Base-by-base conservation (phyloP, 2,888 invertebrate species). In the Formica aserva region DNA sequence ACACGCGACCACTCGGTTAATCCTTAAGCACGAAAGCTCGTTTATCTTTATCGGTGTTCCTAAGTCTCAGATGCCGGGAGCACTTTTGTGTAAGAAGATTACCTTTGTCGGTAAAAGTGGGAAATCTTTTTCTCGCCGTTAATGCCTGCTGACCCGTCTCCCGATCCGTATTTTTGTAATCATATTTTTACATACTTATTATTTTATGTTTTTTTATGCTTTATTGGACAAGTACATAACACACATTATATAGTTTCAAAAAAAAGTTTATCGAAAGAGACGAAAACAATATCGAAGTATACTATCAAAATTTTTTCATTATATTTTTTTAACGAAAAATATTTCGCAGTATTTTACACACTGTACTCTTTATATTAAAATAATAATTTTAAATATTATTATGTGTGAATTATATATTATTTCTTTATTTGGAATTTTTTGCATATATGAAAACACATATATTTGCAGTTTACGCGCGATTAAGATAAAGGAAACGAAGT, bases 31-130 rank as follows among this genome's bases (percentile, higher is more conserved):
- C 60, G 72, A 78, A 78, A 78, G 72, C 72, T 78, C 78, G 60
- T 78, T 78, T 78, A 78, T 78, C 78, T 78, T 78, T 78, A 78
- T 78, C 72, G 78, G 32, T 78, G 72, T 78, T 78, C 41, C 77
- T 57, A n/a, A 57, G 78, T 29, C 60, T 78, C 18, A 35, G 72
- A 78, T 72, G 45, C 60, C 72, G 60, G 35, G 18, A 18, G 78
- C 72, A 78, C 72, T 78, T 78, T 78, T 78, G 72, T 78, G 32
- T 78, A 78, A 78, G 60, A 71, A 78, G 78, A 78, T 78, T 78
- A 78, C 45, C 45, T 78, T 78, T 72, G 78, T 72, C 72, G 60
- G 60, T 26, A 60, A 60, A 78, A 60, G 78, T 60, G 60, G 60
- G 8, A 78, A 78, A 72, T 78, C 18, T 60, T 78, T 60, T 22